A percentile compares a stretch with the other conserved stretches of the same genome.
These are phyloP conservation scores for Ursus arctos DNA, from an alignment of 2,113 vertebrate species.

Conservation along the genomic window DNA sequence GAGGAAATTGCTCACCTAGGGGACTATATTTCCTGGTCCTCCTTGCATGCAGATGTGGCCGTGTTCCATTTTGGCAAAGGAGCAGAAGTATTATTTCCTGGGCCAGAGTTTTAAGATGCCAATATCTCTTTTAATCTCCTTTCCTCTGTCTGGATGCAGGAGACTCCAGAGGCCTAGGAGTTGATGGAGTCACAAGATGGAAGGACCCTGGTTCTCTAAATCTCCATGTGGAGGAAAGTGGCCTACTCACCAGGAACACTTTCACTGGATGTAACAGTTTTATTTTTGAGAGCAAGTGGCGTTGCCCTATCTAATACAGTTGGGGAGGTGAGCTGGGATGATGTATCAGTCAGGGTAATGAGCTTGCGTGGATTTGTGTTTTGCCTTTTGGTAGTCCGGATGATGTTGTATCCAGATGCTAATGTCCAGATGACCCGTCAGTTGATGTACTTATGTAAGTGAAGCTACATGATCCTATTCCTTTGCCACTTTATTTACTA, in stretches of 20 bases:
- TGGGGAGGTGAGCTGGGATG: not conserved
- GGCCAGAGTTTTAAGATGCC: not conserved
- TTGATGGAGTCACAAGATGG: not conserved
- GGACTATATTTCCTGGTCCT: not conserved
- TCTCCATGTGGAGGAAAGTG: not conserved
- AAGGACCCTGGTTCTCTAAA: not conserved
- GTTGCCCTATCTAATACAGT: not conserved
- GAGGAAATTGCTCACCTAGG: not conserved
- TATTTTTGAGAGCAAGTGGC: constrained; percentile 48
- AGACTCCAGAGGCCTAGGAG: not conserved
- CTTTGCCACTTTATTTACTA: not conserved
- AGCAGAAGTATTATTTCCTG: not conserved
- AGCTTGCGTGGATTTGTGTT: constrained; percentile 40
- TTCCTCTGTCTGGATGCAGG: not conserved
- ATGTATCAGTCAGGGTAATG: not conserved
- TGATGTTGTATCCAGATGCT: constrained; percentile 46
- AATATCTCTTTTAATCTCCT: not conserved
- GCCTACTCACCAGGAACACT: not conserved
- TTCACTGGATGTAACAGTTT: not conserved
- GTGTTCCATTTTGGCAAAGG: not conserved
- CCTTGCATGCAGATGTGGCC: not conserved
- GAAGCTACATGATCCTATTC: not conserved
- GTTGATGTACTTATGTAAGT: constrained; percentile 12
- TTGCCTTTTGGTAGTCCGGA: constrained; percentile 33
- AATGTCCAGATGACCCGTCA: not conserved